phyloP scores from a whole-genome alignment of 1,140 invertebrate genomes.

The Neodiprion pinetum region DNA sequence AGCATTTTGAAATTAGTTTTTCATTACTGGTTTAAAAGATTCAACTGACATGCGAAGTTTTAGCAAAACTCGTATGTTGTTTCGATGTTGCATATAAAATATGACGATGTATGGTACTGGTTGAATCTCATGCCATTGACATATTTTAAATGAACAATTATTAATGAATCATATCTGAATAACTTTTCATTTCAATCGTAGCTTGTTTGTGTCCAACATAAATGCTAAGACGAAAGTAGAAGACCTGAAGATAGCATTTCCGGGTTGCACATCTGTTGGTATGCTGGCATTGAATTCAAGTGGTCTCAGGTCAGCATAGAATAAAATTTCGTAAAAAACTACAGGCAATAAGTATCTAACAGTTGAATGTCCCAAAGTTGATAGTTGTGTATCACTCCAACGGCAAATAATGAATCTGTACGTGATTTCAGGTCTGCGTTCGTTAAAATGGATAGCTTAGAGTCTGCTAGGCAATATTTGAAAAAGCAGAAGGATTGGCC shows the following conservation, averaged over 20 bases:
- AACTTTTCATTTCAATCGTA: slow-evolving; percentile 23
- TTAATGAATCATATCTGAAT: slow-evolving; percentile 3
- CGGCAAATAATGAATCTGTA: too few species aligned
- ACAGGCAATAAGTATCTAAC: too few species aligned
- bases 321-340: neutral
- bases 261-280: slow-evolving; percentile 35
- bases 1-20: neutral
- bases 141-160: neutral
- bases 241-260: slow-evolving; percentile 38
- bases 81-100: too few species aligned
- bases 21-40: neutral
- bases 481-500: slow-evolving; percentile 27
- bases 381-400: too few species aligned
- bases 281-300: slow-evolving; percentile 32
- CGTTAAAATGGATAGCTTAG: slow-evolving; percentile 31
- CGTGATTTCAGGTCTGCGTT: slow-evolving; percentile 32
- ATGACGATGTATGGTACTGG: too few species aligned
- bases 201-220: slow-evolving; percentile 43
- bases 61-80: too few species aligned
- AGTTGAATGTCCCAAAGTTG: too few species aligned
- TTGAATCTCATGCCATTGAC: too few species aligned
- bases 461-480: slow-evolving; percentile 38
- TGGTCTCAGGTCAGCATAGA: neutral
- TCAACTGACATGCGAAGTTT: neutral
- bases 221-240: slow-evolving; percentile 27